A percentile compares a stretch with the other conserved stretches of the same genome.
Conservation (phyloP, 2,888 invertebrate genomes). For the Polymixis lichenea region DNA sequence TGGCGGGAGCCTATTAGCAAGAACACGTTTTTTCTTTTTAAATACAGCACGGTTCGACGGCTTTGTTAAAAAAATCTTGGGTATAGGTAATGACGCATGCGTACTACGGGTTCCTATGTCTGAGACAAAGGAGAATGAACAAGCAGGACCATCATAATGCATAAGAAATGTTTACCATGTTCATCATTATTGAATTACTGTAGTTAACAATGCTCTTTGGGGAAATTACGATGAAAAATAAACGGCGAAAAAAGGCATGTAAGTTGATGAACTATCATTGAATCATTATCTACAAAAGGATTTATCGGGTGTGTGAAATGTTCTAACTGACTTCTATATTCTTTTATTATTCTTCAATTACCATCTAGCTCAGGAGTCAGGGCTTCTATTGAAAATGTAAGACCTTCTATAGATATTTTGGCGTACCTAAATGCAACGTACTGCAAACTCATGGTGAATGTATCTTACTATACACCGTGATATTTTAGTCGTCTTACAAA, state of each 20-base stretch:
- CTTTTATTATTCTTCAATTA: too few species aligned
- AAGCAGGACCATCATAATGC: background rate
- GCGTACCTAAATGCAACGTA: background rate
- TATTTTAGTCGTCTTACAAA: too few species aligned
- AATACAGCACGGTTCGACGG: background rate
- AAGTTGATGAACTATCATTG: background rate
- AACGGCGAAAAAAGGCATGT: background rate
- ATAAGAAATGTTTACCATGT: background rate
- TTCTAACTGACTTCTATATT: too few species aligned
- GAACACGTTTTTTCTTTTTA: background rate
- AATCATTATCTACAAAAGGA: background rate
- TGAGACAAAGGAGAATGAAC: slow-evolving; percentile 39
- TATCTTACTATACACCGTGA: too few species aligned
- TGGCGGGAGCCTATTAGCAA: background rate
- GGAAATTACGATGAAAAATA: background rate
- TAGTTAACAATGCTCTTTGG: background rate
- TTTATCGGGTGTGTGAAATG: background rate
- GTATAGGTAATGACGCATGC: slow-evolving; percentile 26
- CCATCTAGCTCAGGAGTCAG: too few species aligned
- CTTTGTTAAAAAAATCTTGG: background rate
- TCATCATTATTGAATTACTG: background rate
- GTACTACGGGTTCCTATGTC: background rate
- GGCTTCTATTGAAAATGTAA: too few species aligned
- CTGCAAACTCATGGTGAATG: background rate
- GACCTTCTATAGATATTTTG: background rate